Conservation (phyloP, 2,888 invertebrate genomes). For the Oeneis ivallda region DNA sequence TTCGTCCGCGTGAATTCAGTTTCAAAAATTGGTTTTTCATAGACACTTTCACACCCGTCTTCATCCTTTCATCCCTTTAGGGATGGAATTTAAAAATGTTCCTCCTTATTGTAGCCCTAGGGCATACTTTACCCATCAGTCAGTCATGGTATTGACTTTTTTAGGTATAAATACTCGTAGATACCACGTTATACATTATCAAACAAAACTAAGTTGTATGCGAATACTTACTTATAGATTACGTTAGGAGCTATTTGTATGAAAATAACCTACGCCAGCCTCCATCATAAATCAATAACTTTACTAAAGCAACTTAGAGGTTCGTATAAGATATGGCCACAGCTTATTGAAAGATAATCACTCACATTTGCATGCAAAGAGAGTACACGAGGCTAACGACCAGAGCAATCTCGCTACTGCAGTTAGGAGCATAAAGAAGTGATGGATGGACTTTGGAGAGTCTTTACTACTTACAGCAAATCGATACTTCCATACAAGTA, state of each 20-base stretch:
- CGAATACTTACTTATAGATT: too few species aligned
- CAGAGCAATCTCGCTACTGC: conserved; percentile 33
- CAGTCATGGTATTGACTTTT: too few species aligned
- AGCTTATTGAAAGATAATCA: conserved; percentile 19
- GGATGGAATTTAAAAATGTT: not conserved
- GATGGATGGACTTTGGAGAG: conserved; percentile 33
- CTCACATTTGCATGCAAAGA: conserved; percentile 24
- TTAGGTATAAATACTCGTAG: too few species aligned
- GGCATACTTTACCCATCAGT: not conserved
- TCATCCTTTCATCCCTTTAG: too few species aligned
- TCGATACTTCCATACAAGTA: conserved; percentile 7
- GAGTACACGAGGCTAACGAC: conserved; percentile 30
- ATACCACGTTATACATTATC: too few species aligned
- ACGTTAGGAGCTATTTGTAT: too few species aligned
- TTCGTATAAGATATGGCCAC: not conserved
- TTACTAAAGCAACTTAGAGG: too few species aligned
- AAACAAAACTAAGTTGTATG: too few species aligned
- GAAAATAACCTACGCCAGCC: not conserved
- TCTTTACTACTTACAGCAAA: conserved; percentile 5
- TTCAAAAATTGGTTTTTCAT: too few species aligned
- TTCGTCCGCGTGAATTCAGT: too few species aligned
- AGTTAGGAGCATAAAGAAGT: conserved; percentile 32
- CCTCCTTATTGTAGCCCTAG: too few species aligned
- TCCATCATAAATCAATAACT: not conserved
- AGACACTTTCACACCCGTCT: too few species aligned